A percentile compares a stretch with the other conserved stretches of the same genome.
phyloP scores from a whole-genome alignment of 1,140 invertebrate species.

The Panulirus ornatus region DNA sequence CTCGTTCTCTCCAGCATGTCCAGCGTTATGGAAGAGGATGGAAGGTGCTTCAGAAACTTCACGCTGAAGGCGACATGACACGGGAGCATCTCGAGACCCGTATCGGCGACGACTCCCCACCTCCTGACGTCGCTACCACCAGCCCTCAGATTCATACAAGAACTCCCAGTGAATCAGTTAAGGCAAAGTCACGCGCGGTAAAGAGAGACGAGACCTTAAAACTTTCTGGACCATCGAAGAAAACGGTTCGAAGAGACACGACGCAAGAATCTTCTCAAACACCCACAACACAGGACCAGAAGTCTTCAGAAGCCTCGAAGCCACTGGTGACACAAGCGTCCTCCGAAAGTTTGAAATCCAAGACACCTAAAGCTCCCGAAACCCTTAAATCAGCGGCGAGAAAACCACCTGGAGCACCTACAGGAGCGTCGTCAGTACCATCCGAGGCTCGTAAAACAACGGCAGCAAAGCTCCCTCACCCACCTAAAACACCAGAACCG shows the following conservation, averaged over 20 bases:
- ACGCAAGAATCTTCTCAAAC: background rate
- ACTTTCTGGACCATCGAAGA: background rate
- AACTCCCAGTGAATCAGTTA: background rate
- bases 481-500: too few species aligned
- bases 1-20: background rate
- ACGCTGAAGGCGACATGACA: background rate
- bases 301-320: background rate
- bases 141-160: background rate
- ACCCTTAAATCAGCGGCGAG: background rate
- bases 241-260: background rate
- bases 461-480: too few species aligned
- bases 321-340: background rate
- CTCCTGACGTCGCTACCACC: background rate
- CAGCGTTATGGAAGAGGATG: constrained; percentile 17
- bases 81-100: background rate
- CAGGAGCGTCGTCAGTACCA: too few species aligned
- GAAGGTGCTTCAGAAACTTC: background rate
- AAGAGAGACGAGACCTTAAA: background rate
- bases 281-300: background rate
- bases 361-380: background rate
- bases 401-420: too few species aligned
- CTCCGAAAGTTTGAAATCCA: too few species aligned
- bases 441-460: too few species aligned
- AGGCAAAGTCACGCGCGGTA: background rate
- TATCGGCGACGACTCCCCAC: background rate